Base-by-base conservation (phyloP, 2,113 vertebrate genomes). In the Dolichotis patagonum region DNA sequence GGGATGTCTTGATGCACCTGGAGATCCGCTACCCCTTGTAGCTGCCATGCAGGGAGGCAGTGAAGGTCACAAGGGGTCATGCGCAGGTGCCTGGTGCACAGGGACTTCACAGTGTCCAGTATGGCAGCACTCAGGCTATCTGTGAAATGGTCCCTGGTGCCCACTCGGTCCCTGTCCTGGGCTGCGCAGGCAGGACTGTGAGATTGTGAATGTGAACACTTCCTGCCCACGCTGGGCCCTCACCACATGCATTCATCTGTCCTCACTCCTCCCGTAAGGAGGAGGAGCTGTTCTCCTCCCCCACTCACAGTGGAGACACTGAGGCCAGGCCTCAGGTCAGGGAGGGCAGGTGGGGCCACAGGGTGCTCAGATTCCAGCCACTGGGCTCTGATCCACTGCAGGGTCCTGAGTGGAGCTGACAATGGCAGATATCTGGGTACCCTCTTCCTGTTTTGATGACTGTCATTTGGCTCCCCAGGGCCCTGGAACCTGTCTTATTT, bases 11-110 rank as follows among this genome's bases (percentile, higher is more conserved):
- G 49, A 14, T 49, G 28, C 56, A 2, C 3, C 19, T 8, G 24
- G 5, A 4, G 13, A 52, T 60, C 7, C 3, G 54, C 19, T 41
- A 19, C 56, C 7, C 62, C 6, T 5, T 56, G 4, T 24, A 49
- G 5, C 41, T 69, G 63, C 8, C 19, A 0, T 0, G 2, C 1
- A 20, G 19, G 56, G 41, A 3, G 10, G 41, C n/a, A 3, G 4
- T 35, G 54, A 52, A 32, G 30, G 58, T 35, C 80, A 32, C 0
- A 0, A 10, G 56, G 49, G 81, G 58, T 38, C 3, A 0, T 52
- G 19, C 5, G 22, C 60, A 81, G n/a, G 12, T 2, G 2, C 54
- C 35, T 11, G 28, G 11, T 1, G 4, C 4, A 3, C 10, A 28
- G 69, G 7, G 26, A 41, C 14, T 35, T 9, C 17, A 20, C 10